phyloP scores from a whole-genome alignment of 2,113 vertebrate species.

The Microtus montanus region DNA sequence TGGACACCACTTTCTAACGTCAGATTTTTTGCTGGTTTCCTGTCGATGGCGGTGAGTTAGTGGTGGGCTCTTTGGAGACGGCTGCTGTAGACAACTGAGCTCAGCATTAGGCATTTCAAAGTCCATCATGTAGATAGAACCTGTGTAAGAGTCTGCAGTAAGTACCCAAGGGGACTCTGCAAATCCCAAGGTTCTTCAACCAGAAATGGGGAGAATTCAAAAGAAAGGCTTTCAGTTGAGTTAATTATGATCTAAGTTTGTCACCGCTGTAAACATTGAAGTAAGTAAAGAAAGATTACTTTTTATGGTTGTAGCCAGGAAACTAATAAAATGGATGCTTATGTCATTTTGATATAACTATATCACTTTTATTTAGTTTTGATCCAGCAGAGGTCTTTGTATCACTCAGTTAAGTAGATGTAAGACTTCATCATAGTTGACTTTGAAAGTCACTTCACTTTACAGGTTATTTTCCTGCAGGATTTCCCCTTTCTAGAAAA shows the following conservation, averaged over 20 bases:
- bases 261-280: neutral
- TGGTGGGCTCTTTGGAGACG: neutral
- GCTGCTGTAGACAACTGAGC: neutral
- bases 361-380: neutral
- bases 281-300: neutral
- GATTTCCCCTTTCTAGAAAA: neutral
- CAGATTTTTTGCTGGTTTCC: neutral
- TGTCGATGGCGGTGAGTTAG: neutral
- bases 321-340: neutral
- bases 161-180: neutral
- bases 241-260: slow-evolving; percentile 1
- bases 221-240: neutral
- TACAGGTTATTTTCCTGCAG: slow-evolving; percentile 10
- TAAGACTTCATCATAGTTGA: neutral
- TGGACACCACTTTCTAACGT: neutral
- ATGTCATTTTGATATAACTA: neutral
- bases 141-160: neutral
- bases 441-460: neutral
- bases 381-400: neutral
- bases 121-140: slow-evolving; percentile 1
- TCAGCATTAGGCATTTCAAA: slow-evolving; percentile 1
- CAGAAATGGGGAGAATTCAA: neutral
- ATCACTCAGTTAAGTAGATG: neutral
- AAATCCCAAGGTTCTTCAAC: neutral
- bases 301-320: neutral